phyloP scores from a whole-genome alignment of 2,113 vertebrate species.

The Amphilophus citrinellus region DNA sequence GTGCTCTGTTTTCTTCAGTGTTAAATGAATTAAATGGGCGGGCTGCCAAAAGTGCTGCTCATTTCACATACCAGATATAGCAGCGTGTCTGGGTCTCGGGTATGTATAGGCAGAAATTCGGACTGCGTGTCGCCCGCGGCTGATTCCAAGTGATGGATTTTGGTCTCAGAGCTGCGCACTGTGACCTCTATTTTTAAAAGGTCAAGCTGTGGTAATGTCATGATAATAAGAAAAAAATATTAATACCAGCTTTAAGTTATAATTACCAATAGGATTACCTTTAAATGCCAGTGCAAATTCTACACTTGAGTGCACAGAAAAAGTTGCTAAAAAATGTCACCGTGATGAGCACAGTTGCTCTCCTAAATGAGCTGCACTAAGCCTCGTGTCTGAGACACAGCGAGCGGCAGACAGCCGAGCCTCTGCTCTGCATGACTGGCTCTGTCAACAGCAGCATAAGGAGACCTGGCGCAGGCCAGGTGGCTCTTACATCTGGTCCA shows the following conservation, averaged over 20 bases:
- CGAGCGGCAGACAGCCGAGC: conserved; percentile 36
- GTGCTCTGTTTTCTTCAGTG: conserved; percentile 67
- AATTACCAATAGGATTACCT: conserved; percentile 33
- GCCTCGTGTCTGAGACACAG: conserved; percentile 33
- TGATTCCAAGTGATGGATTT: conserved; percentile 42
- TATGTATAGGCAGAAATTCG: conserved; percentile 33
- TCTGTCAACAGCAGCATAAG: conserved; percentile 59
- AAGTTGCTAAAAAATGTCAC: conserved; percentile 43
- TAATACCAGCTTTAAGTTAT: conserved; percentile 33
- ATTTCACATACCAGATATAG: conserved; percentile 40
- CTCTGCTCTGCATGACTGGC: conserved; percentile 58
- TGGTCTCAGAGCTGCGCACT: conserved; percentile 5
- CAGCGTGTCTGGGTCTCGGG: conserved; percentile 15
- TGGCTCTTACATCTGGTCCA: conserved; percentile 76
- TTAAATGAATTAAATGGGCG: conserved; percentile 81
- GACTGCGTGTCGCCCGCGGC: conserved; percentile 27
- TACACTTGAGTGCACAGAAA: conserved; percentile 18
- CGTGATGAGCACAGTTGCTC: conserved; percentile 35
- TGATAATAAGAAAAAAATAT: conserved; percentile 35
- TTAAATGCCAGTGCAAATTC: conserved; percentile 48
- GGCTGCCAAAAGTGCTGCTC: conserved; percentile 55
- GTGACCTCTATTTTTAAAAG: conserved; percentile 54
- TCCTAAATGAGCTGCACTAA: conserved; percentile 48
- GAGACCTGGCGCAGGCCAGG: conserved; percentile 61
- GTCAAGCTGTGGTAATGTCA: conserved; percentile 52